Conservation (phyloP, 1,140 invertebrate genomes). For the Monomorium pharaonis region DNA sequence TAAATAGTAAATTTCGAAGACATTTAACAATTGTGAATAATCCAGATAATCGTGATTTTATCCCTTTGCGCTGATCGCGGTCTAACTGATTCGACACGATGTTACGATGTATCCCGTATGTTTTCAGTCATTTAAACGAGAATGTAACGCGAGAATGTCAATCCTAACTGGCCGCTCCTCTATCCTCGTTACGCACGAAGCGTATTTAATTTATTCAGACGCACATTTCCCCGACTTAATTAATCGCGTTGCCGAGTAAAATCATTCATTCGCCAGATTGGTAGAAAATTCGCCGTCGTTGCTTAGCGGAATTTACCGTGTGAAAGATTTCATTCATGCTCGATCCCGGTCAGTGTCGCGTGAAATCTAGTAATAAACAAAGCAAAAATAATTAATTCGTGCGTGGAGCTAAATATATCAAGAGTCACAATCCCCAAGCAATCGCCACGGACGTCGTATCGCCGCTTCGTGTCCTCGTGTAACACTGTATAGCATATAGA, state of each 20-base stretch:
- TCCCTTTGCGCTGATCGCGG: no score
- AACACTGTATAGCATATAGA: background rate
- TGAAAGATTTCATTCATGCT: no score
- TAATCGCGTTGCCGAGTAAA: background rate
- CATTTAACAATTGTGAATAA: background rate
- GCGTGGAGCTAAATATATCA: conserved; percentile 4
- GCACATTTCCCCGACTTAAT: background rate
- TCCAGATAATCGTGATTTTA: background rate
- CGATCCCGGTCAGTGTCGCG: background rate
- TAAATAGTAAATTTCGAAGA: background rate
- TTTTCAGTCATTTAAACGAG: background rate
- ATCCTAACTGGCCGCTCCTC: background rate
- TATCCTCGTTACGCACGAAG: background rate
- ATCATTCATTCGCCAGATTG: no score
- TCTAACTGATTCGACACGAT: background rate
- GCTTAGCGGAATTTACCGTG: no score
- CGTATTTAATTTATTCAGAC: conserved; percentile 4
- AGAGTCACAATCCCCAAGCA: background rate
- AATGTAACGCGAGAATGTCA: background rate
- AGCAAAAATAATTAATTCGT: conserved; percentile 31
- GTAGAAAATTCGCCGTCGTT: no score
- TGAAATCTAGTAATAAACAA: conserved; percentile 4
- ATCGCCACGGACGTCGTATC: conserved; percentile 20
- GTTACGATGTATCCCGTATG: background rate
- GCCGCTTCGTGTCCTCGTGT: background rate